These are phyloP conservation scores for Listronotus oregonensis DNA, from an alignment of 1,140 invertebrate species.

Conservation along the genomic window DNA sequence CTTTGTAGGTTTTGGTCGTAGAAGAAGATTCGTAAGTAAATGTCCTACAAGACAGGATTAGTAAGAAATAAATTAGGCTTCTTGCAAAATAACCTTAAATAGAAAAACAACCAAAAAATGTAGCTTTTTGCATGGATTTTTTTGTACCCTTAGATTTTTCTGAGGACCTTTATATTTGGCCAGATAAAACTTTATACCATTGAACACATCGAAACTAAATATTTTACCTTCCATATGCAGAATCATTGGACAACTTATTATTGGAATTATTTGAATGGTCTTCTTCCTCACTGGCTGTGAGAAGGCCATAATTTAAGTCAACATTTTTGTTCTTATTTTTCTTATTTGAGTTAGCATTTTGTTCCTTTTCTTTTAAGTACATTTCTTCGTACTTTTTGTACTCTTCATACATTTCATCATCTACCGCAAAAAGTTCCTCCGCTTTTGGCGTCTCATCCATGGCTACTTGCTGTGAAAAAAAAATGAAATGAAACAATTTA, in stretches of 20 bases:
- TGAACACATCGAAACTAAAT: no score
- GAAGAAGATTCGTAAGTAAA: no score
- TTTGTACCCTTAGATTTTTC: no score
- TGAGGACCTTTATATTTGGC: no score
- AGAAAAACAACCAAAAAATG: no score
- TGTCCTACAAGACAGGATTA: no score
- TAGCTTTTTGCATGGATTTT: no score
- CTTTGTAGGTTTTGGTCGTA: no score
- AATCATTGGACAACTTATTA: constrained; percentile 58
- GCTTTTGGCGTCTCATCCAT: constrained; percentile 31
- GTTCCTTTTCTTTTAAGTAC: constrained; percentile 56
- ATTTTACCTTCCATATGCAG: constrained; percentile 72
- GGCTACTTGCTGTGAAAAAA: constrained; percentile 5
- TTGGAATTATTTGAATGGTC: constrained; percentile 19
- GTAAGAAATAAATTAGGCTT: no score
- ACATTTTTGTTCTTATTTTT: constrained; percentile 35
- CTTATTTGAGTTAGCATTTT: constrained; percentile 42
- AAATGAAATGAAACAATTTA: not conserved
- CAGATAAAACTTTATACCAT: no score
- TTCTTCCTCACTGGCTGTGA: constrained; percentile 31
- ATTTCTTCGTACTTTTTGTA: constrained; percentile 59
- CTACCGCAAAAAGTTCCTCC: constrained; percentile 48
- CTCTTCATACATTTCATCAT: constrained; percentile 57
- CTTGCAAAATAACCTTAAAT: no score
- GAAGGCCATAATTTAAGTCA: constrained; percentile 34